These are phyloP conservation scores for Drosophila robusta DNA, from an alignment of 2,888 invertebrate species.

Conservation along the genomic window DNA sequence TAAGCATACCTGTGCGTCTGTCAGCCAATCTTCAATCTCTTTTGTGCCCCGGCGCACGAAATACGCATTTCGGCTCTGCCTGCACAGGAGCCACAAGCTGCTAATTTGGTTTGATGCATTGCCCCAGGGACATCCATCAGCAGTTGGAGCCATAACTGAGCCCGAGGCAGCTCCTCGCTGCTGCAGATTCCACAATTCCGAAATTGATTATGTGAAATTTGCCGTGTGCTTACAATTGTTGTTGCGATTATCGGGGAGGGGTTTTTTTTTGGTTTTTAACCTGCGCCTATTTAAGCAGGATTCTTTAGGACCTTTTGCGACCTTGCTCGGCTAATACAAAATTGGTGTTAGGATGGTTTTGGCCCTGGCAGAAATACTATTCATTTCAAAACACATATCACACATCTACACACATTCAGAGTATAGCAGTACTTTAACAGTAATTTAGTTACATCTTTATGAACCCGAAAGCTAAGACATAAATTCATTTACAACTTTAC, in stretches of 20 bases:
- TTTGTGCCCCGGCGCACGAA: slow-evolving; percentile 35
- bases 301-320: too few relatives aligned
- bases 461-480: slow-evolving; percentile 17
- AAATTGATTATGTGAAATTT: slow-evolving; percentile 69
- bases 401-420: too few relatives aligned
- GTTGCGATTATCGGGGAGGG: not conserved
- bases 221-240: slow-evolving; percentile 28
- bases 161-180: not conserved
- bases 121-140: slow-evolving; percentile 74
- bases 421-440: too few relatives aligned
- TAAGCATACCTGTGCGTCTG: slow-evolving; percentile 20
- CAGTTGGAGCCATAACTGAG: slow-evolving; percentile 34
- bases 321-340: too few relatives aligned
- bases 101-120: slow-evolving; percentile 76
- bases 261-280: too few relatives aligned
- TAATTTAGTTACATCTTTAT: too few relatives aligned
- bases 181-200: slow-evolving; percentile 22
- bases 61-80: slow-evolving; percentile 58
- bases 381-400: slow-evolving; percentile 35
- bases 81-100: slow-evolving; percentile 50
- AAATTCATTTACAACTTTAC: slow-evolving; percentile 72
- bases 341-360: too few relatives aligned
- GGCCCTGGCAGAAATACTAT: slow-evolving; percentile 48
- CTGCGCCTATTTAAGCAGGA: too few relatives aligned
- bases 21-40: slow-evolving; percentile 51